Evolutionary conservation across 2,797 vertebrate species (phyloP).

Genomic region (Mormyrus proboscirostris): DNA sequence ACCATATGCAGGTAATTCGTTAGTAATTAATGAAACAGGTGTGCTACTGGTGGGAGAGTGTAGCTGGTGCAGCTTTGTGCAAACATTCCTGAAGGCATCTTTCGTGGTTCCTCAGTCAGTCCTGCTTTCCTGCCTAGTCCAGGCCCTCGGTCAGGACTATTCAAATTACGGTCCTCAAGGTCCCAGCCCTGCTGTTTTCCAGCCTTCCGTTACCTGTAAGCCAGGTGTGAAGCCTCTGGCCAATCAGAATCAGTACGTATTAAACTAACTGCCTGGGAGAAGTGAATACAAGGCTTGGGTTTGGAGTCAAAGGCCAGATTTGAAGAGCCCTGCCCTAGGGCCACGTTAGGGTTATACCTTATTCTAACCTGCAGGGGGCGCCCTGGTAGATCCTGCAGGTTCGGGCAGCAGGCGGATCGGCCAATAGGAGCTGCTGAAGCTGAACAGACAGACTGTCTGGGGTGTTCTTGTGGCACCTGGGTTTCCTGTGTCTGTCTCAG

Average conservation of each 20-base stretch:
- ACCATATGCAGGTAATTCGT: background rate
- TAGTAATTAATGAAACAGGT: background rate
- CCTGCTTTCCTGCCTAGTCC: background rate
- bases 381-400: background rate
- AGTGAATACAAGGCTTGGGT: background rate
- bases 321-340: background rate
- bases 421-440: background rate
- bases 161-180: background rate
- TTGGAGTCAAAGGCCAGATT: background rate
- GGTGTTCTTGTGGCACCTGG: background rate
- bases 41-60: background rate
- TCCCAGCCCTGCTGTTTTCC: background rate
- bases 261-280: background rate
- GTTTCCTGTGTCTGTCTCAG: constrained; percentile 17
- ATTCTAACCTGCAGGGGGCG: background rate
- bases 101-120: background rate
- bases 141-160: background rate
- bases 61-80: background rate
- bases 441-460: constrained; percentile 8
- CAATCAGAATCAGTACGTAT: background rate
- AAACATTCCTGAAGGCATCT: background rate
- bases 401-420: background rate
- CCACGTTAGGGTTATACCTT: background rate
- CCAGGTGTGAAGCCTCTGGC: background rate
- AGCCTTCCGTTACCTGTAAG: background rate